A percentile compares a stretch with the other conserved stretches of the same genome.
phyloP scores from a whole-genome alignment of 2,797 vertebrate species.

The Centroberyx gerrardi region DNA sequence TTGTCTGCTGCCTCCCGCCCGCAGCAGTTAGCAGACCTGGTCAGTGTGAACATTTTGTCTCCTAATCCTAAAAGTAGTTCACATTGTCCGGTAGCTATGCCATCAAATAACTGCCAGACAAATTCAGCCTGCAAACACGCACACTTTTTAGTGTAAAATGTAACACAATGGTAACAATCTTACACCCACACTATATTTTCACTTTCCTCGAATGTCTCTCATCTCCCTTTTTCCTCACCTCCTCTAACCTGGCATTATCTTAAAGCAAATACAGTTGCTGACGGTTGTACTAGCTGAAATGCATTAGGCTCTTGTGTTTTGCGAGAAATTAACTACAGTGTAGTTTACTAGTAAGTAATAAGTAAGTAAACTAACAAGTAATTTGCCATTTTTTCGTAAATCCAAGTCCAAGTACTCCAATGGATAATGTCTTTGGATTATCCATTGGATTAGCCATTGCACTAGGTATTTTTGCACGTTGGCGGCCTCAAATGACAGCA shows the following conservation, averaged over 20 bases:
- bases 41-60: constrained; percentile 50
- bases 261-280: neutral
- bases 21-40: constrained; percentile 30
- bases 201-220: neutral
- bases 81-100: constrained; percentile 41
- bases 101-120: neutral
- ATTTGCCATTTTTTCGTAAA: neutral
- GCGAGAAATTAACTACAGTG: neutral
- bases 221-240: too few relatives aligned
- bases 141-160: neutral
- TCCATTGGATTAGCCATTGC: too few relatives aligned
- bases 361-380: too few relatives aligned
- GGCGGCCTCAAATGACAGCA: too few relatives aligned
- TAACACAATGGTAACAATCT: neutral
- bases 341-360: neutral
- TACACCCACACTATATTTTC: neutral
- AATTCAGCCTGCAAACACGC: constrained; percentile 1
- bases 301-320: neutral
- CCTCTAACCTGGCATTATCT: too few relatives aligned
- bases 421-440: too few relatives aligned
- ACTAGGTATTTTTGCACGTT: neutral
- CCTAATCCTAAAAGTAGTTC: constrained; percentile 31
- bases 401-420: neutral
- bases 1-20: constrained; percentile 62
- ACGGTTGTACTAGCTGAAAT: neutral